Conservation (phyloP, 2,113 vertebrate species). For the Ceyx melanurus region DNA sequence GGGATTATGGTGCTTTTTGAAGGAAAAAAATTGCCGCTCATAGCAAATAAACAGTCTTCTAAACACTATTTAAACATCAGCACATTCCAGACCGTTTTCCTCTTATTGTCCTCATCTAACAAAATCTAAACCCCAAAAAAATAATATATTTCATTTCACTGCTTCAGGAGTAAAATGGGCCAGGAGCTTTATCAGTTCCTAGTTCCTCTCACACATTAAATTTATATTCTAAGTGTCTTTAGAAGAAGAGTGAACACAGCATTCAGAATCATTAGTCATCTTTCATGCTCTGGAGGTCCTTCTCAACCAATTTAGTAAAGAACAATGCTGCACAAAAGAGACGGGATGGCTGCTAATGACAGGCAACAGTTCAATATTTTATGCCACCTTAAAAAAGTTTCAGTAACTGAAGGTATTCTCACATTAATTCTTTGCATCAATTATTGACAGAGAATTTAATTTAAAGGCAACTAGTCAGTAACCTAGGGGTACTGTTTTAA, state of each 20-base stretch:
- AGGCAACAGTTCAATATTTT: slow-evolving; percentile 83
- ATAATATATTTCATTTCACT: background rate
- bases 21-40: background rate
- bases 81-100: background rate
- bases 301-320: slow-evolving; percentile 76
- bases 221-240: slow-evolving; percentile 52
- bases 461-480: slow-evolving; percentile 93
- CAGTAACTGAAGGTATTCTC: slow-evolving; percentile 88
- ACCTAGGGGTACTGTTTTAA: slow-evolving; percentile 91
- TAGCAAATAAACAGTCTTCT: background rate
- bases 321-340: slow-evolving; percentile 72
- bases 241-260: slow-evolving; percentile 56
- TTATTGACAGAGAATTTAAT: slow-evolving; percentile 99
- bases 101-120: background rate
- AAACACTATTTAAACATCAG: background rate
- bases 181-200: background rate
- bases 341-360: slow-evolving; percentile 78
- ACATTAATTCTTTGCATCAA: slow-evolving; percentile 98
- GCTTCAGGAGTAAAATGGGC: background rate
- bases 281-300: slow-evolving; percentile 78
- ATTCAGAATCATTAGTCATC: slow-evolving; percentile 70
- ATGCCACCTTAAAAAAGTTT: slow-evolving; percentile 85
- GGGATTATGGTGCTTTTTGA: background rate
- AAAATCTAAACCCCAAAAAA: background rate
- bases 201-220: slow-evolving; percentile 4